Evolutionary conservation across 2,888 invertebrate species (phyloP), one percentile per base, ranked within the genome.

Genomic region (Tillus elongatus): DNA sequence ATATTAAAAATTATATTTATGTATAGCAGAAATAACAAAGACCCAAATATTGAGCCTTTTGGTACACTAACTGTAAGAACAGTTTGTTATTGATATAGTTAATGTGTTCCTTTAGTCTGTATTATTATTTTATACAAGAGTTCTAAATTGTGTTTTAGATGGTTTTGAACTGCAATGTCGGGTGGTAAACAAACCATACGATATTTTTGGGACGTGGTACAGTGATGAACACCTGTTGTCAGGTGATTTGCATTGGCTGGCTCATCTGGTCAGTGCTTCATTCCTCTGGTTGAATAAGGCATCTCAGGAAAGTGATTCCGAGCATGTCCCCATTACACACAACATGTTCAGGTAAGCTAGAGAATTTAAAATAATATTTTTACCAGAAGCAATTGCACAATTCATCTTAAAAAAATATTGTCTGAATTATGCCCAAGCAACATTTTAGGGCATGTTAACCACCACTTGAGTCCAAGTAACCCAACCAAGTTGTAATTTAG

Each of bases 121-220:
- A 15, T 37, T 14, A 32, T 26, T 24, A 36, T n/a, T 28, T 30
- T 13, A 15, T 13, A 13, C 34, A 36, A n/a, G 12, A 30, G 26
- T 40, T n/a, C n/a, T n/a, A n/a, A n/a, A n/a, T n/a, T n/a, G 14
- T 8, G 37, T 61, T 66, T 28, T 56, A 80, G 81, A 72, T 54
- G 75, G 74, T 36, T 84, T 85, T 52, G 69, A 75, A 46, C 68
- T 58, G 15, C 57, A 81, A 49, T 82, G 83, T 52, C 69, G 83
- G 33, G 82, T 87, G 4, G 73, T 77, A 32, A 88, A 87, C 65
- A 84, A 84, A 51, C 88, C 89, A 0, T 88, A 87, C 53, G 88
- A 89, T 60, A 81, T 88, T 46, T 88, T 88, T 65, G 88, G 89
- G 4, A 82, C 86, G n/a, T 89, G 88, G 88, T 87, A 82, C 57